Evolutionary conservation across 2,113 vertebrate species (phyloP), one percentile per base, ranked within the genome.

Genomic region (Mustela lutreola): DNA sequence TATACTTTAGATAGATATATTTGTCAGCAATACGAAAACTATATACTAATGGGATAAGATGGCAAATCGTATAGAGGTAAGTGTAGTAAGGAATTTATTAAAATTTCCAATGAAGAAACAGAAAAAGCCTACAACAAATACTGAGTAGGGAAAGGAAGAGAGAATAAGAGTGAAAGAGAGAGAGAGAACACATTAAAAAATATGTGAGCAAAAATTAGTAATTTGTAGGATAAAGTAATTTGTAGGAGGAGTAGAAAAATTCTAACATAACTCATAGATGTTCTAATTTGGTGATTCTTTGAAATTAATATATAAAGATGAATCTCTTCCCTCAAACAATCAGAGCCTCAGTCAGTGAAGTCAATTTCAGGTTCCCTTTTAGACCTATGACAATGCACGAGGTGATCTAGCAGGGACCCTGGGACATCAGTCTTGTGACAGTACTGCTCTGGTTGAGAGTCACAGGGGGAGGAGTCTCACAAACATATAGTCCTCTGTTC

Each of bases 91-190:
- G 8, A 89, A 7, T 81, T 67, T 48, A 82, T 75, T 75, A 80
- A 87, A 94, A 42, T 95, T 78, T 96, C 58, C 7, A n/a, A 19
- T 26, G 45, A 76, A 80, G 31, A 48, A 26, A 75, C 24, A 48
- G 56, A 73, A 85, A 81, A 96, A 89, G 5, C 9, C 42, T 45
- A 58, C 1, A 62, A 10, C 10, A 56, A 2, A 42, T 33, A 89
- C 5, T 39, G 5, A 70, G n/a, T 45, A 73, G 11, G 39, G 11
- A 0, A 42, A 15, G 36, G 1, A 5, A 71, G 19, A 36, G 42
- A 14, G 4, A 63, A 19, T 19, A 4, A 36, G n/a, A 36, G 31
- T 6, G 7, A 63, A 28, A 45, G 10, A 82, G 39, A 60, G 21
- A 22, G 5, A 65, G 36, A 39, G 8, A 83, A 42, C 6, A 53